These are phyloP conservation scores for Eubasilissa regina DNA, from an alignment of 1,140 invertebrate species.

Conservation along the genomic window DNA sequence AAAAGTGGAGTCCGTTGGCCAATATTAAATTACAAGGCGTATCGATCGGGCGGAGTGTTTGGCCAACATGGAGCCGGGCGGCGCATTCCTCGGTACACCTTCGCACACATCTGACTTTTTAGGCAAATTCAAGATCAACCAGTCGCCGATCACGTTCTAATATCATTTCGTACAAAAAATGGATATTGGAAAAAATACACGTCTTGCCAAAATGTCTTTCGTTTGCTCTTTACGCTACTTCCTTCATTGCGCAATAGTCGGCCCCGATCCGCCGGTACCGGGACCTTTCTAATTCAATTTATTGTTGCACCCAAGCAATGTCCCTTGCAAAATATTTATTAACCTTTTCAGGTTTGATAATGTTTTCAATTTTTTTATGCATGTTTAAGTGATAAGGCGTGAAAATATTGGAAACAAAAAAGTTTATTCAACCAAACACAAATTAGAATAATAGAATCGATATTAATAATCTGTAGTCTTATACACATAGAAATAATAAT, in stretches of 20 bases:
- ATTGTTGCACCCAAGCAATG: not conserved
- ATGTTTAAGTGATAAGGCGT: too few species aligned
- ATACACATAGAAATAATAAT: too few species aligned
- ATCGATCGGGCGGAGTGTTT: too few species aligned
- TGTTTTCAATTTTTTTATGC: too few species aligned
- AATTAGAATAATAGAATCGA: too few species aligned
- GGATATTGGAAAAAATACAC: conserved; percentile 4
- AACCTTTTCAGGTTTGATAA: too few species aligned
- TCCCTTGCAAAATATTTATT: too few species aligned
- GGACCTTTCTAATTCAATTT: not conserved
- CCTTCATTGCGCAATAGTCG: conserved; percentile 13
- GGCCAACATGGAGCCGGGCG: not conserved
- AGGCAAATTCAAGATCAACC: conserved; percentile 16
- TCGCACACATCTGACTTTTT: conserved; percentile 1
- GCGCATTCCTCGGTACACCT: not conserved
- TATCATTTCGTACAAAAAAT: conserved; percentile 9
- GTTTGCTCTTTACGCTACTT: conserved; percentile 11
- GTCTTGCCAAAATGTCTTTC: conserved; percentile 26
- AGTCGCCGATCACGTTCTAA: conserved; percentile 13
- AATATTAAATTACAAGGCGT: too few species aligned
- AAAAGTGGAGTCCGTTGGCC: too few species aligned
- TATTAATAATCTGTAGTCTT: too few species aligned
- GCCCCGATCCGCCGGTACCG: not conserved
- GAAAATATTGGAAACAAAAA: too few species aligned
- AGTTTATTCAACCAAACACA: too few species aligned